Conservation (phyloP, 2,113 vertebrate genomes). For the Gobiocypris rarus region DNA sequence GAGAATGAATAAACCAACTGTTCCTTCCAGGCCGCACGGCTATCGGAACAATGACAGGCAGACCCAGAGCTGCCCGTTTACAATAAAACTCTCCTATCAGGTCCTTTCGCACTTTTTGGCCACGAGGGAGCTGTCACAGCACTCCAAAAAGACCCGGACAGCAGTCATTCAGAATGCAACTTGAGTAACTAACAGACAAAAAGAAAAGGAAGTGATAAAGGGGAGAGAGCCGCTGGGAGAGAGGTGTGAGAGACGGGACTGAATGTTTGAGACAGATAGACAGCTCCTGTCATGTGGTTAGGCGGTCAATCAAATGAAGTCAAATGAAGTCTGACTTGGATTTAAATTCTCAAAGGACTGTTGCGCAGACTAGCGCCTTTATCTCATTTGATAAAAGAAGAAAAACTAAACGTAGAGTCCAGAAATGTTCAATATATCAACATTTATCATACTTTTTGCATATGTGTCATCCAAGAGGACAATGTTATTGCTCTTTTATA, state of each 20-base stretch:
- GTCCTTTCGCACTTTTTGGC: slow-evolving; percentile 24
- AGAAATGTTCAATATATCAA: neutral
- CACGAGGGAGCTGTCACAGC: slow-evolving; percentile 33
- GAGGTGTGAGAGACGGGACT: neutral
- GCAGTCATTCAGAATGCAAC: slow-evolving; percentile 40
- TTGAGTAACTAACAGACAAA: slow-evolving; percentile 7
- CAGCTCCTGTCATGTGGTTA: slow-evolving; percentile 39
- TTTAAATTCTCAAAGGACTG: slow-evolving; percentile 5
- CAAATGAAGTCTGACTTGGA: slow-evolving; percentile 11
- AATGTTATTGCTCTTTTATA: neutral
- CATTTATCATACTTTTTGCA: neutral
- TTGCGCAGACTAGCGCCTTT: neutral
- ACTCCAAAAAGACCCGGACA: slow-evolving; percentile 35
- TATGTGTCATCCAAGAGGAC: neutral
- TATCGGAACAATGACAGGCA: slow-evolving; percentile 59
- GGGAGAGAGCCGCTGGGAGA: slow-evolving; percentile 24
- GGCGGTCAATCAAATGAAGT: slow-evolving; percentile 33
- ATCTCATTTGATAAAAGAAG: slow-evolving; percentile 1
- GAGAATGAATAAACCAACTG: slow-evolving; percentile 48
- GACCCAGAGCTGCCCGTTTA: slow-evolving; percentile 25
- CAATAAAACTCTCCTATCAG: slow-evolving; percentile 44
- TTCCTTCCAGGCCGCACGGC: slow-evolving; percentile 44
- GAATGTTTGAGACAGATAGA: slow-evolving; percentile 37
- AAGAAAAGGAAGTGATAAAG: slow-evolving; percentile 15
- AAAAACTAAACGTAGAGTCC: slow-evolving; percentile 5